Evolutionary conservation across 2,113 vertebrate genomes (phyloP).

Genomic region (Hippopotamus amphibius): DNA sequence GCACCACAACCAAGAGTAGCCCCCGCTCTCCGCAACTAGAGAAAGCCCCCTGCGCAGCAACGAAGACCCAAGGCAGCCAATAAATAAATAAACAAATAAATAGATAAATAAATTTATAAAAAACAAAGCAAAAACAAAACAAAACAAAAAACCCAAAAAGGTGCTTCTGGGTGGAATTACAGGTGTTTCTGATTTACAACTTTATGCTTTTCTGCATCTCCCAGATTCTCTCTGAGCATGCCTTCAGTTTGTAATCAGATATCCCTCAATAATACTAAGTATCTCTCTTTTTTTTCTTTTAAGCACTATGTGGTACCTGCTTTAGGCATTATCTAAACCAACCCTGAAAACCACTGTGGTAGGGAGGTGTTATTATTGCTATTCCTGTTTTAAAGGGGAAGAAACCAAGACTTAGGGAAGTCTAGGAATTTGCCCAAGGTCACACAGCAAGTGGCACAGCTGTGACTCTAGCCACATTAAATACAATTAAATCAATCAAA

Average conservation of each 20-base stretch:
- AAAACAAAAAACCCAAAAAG: background rate
- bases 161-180: background rate
- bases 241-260: constrained; percentile 19
- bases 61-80: too few relatives aligned
- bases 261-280: background rate
- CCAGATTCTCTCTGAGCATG: background rate
- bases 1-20: too few relatives aligned
- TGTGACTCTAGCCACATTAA: background rate
- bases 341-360: background rate
- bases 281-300: background rate
- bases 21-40: too few relatives aligned
- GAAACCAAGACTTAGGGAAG: background rate
- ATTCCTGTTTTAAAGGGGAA: background rate
- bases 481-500: background rate
- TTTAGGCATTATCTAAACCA: constrained; percentile 5
- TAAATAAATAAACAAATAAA: too few relatives aligned
- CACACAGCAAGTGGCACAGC: background rate
- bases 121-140: too few relatives aligned
- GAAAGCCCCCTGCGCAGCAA: too few relatives aligned
- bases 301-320: background rate
- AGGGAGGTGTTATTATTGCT: background rate
- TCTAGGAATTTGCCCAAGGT: constrained; percentile 6
- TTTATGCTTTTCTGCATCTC: constrained; percentile 5
- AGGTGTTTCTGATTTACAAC: constrained; percentile 13
- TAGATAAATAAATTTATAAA: too few relatives aligned